Evolutionary conservation across 2,888 invertebrate species (phyloP), one percentile per base, ranked within the genome.

Genomic region (Meiosimyza platycephala): DNA sequence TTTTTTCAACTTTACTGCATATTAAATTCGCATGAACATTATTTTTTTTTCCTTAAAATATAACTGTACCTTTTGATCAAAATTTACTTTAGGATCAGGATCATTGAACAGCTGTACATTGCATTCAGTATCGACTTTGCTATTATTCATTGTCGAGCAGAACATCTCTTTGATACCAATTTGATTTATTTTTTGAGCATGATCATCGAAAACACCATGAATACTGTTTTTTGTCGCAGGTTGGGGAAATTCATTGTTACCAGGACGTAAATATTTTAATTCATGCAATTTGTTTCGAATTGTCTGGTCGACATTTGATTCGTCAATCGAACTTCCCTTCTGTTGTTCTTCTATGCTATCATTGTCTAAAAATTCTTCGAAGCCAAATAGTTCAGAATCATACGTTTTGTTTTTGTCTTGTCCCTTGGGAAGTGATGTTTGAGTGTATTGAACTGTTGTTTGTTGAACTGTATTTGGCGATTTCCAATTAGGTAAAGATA

Each of bases 111-210:
- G 76, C 18, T 79, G 75, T 0, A 71, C 77, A 28, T 22, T 28
- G 59, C 48, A 12, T 22, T 18, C 12, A 22, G 50, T 15, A 52
- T 73, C 33, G 51, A 3, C 55, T 73, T 70, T 47, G 40, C 12
- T 72, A 63, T 78, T 72, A 18, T 82, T 78, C 85, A 83, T 84
- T 6, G 86, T 86, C 16, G 86, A 86, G 51, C 83, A 83, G 0
- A 86, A 59, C 81, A 82, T 84, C 47, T 85, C 79, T 40, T 81
- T 81, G 13, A 86, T 80, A 13, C 76, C 78, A 3, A 72, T 79
- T 75, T 85, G 85, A 22, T 73, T 74, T 50, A 60, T 54, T 15
- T 54, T 66, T 52, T 63, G 33, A 18, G 13, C 22, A 13, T 33
- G 75, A 5, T 16, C 47, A 3, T 68, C 79, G 9, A 80, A 83